Evolutionary conservation across 2,888 invertebrate species (phyloP).

Genomic region (Druceiella hillmani): DNA sequence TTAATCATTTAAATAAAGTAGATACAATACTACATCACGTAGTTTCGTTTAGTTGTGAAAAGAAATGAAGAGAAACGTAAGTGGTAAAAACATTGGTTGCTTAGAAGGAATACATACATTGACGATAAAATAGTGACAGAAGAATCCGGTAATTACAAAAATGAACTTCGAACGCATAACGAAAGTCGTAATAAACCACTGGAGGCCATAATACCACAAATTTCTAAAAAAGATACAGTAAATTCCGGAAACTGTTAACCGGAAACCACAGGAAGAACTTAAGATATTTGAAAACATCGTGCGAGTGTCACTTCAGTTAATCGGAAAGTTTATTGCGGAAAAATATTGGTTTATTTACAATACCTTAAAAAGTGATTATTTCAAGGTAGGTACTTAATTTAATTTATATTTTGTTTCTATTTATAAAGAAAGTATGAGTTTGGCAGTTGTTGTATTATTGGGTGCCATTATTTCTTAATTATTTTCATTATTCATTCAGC

Average conservation of each 20-base stretch:
- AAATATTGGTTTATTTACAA: not conserved
- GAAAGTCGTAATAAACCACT: not conserved
- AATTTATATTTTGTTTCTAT: no score
- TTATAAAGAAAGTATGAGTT: no score
- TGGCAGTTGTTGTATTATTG: no score
- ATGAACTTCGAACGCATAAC: not conserved
- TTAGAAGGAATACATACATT: constrained; percentile 1
- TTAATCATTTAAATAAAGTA: no score
- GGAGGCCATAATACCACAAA: not conserved
- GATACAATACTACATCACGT: no score
- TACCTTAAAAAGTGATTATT: constrained; percentile 1
- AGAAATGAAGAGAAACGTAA: not conserved
- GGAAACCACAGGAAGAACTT: constrained; percentile 1
- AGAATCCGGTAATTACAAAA: constrained; percentile 1
- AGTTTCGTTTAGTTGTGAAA: no score
- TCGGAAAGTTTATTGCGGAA: not conserved
- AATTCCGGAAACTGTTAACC: not conserved
- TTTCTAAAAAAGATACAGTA: not conserved
- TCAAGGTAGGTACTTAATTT: not conserved
- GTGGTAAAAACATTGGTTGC: not conserved
- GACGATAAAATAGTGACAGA: constrained; percentile 1
- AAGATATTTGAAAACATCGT: not conserved
- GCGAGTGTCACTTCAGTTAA: not conserved
- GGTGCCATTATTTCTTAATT: no score
- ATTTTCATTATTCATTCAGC: no score